Conservation (phyloP, 2,888 invertebrate species). For the Stenurella melanura region DNA sequence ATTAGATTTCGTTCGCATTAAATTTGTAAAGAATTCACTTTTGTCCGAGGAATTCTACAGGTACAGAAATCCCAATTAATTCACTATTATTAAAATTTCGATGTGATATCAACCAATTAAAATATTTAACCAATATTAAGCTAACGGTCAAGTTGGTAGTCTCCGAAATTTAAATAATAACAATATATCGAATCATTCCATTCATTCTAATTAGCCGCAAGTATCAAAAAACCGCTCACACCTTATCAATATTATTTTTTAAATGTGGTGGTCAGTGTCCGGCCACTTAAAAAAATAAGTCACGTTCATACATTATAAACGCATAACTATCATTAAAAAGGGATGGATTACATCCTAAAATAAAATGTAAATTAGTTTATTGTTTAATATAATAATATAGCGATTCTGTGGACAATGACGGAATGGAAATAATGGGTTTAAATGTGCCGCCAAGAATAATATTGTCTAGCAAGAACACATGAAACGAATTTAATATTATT, state of each 20-base stretch:
- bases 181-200: not conserved
- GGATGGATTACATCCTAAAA: conserved; percentile 29
- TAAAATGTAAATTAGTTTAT: conserved; percentile 44
- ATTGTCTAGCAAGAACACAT: not conserved
- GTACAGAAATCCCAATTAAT: conserved; percentile 6
- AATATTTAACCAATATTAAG: conserved; percentile 2
- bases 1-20: not conserved
- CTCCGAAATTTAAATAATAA: conserved; percentile 19
- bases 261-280: conserved; percentile 34
- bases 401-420: conserved; percentile 2
- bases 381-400: conserved; percentile 32
- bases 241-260: conserved; percentile 6
- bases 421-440: conserved; percentile 28
- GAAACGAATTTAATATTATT: not conserved
- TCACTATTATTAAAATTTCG: not conserved
- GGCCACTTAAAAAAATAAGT: conserved; percentile 15
- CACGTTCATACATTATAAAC: conserved; percentile 34
- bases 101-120: conserved; percentile 9
- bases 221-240: conserved; percentile 15
- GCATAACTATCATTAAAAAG: conserved; percentile 36
- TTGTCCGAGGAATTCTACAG: not conserved
- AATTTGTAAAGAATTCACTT: conserved; percentile 3
- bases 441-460: conserved; percentile 8
- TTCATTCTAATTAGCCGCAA: conserved; percentile 2
- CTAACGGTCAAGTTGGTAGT: not conserved